phyloP scores from a whole-genome alignment of 2,113 vertebrate genomes.

The Sigmodon hispidus region DNA sequence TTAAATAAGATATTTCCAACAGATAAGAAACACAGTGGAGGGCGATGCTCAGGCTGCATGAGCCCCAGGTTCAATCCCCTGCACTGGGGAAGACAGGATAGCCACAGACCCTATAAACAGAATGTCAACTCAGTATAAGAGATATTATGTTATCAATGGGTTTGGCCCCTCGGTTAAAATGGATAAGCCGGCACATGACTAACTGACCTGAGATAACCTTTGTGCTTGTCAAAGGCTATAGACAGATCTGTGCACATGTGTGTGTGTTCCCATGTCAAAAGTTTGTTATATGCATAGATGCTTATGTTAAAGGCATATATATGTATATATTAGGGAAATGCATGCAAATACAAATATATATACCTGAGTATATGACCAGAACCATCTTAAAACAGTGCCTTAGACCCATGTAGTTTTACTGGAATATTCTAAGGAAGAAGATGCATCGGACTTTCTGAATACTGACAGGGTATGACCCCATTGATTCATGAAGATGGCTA shows the following conservation, averaged over 20 bases:
- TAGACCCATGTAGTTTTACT: background rate
- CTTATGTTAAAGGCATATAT: background rate
- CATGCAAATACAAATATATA: background rate
- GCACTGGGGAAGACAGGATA: background rate
- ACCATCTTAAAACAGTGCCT: background rate
- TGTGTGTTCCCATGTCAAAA: background rate
- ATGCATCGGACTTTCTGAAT: background rate
- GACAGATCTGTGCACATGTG: background rate
- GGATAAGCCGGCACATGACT: background rate
- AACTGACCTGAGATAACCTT: background rate
- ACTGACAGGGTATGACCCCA: background rate
- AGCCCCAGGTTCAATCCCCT: background rate
- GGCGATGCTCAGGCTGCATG: background rate
- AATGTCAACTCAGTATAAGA: background rate
- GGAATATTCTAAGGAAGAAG: background rate
- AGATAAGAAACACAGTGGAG: background rate
- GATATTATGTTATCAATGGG: background rate
- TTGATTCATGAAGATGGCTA: background rate
- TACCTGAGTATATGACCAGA: background rate
- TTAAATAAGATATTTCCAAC: background rate
- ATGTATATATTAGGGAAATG: background rate
- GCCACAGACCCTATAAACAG: background rate
- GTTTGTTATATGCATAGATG: background rate
- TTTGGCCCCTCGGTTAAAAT: background rate
- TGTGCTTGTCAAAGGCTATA: background rate